Evolutionary conservation across 2,888 invertebrate genomes (phyloP).

Genomic region (Drosophila setosimentum): DNA sequence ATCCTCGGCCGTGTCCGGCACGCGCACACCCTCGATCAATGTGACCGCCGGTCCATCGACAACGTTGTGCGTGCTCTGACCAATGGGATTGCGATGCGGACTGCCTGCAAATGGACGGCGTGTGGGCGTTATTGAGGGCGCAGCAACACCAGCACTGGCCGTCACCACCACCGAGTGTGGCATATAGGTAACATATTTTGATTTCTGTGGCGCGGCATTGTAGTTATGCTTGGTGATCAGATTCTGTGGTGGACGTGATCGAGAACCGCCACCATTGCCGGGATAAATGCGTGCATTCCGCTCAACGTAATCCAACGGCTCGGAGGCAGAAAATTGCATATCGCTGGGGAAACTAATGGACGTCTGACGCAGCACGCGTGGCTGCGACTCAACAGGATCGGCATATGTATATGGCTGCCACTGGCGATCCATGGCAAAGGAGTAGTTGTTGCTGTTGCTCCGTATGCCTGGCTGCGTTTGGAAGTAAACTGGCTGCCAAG

Average conservation of each 20-base stretch:
- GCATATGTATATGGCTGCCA: slow-evolving; percentile 70
- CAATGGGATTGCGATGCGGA: slow-evolving; percentile 72
- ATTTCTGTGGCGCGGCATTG: slow-evolving; percentile 56
- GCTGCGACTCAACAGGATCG: slow-evolving; percentile 49
- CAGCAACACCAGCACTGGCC: slow-evolving; percentile 68
- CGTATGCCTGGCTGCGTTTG: slow-evolving; percentile 37
- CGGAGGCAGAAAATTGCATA: slow-evolving; percentile 62
- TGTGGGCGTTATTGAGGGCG: slow-evolving; percentile 45
- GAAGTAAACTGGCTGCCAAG: slow-evolving; percentile 54
- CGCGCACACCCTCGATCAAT: slow-evolving; percentile 90
- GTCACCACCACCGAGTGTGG: slow-evolving; percentile 76
- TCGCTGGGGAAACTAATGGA: slow-evolving; percentile 60
- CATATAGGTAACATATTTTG: slow-evolving; percentile 68
- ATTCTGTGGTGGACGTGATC: slow-evolving; percentile 68
- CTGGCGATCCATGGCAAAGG: slow-evolving; percentile 62
- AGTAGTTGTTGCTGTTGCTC: slow-evolving; percentile 55
- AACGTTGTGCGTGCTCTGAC: slow-evolving; percentile 68
- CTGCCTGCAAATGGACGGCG: slow-evolving; percentile 30
- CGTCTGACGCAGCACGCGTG: slow-evolving; percentile 57
- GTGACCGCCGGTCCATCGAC: slow-evolving; percentile 85
- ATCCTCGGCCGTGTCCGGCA: slow-evolving; percentile 94
- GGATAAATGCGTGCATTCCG: slow-evolving; percentile 61
- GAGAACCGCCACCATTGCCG: slow-evolving; percentile 21
- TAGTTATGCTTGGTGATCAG: slow-evolving; percentile 79
- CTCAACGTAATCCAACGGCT: slow-evolving; percentile 49